Base-by-base conservation (phyloP, 2,888 invertebrate genomes). In the Tuberolachnus salignus region DNA sequence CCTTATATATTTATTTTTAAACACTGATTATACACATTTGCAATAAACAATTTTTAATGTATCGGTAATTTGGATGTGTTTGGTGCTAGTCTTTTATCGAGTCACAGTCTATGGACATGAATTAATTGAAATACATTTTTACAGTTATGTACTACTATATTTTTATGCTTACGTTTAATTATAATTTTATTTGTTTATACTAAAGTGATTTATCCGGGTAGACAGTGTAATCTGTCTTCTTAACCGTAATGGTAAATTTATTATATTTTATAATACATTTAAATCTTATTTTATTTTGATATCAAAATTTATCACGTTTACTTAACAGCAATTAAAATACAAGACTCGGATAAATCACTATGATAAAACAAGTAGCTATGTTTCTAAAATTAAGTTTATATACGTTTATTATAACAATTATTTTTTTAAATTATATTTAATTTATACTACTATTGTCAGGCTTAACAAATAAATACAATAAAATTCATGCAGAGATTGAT, bases 21-120 rank as follows among this genome's bases (percentile, higher is more conserved):
- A 66, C 75, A 75, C 57, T 46, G 61, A 61, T 49, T 64, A 67
- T 55, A 26, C 57, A 46, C 16, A 57, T 57, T 49, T 67, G 26
- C 55, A 67, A 67, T 49, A 67, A 75, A 67, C 44, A 66, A 19
- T 26, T 55, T 49, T 23, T 49, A 19, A 57, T 67, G 34, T 66
- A 75, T 21, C 21, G 55, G 42, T 53, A 64, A 44, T 51, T 63
- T 61, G 14, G 51, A 42, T 53, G 66, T 75, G 66, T 67, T 66
- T 75, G 75, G 75, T 75, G 75, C 75, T 75, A 75, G 75, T 75
- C 75, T 67, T 67, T 75, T 46, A 67, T 75, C 57, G 46, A 75
- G 66, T 75, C 75, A 75, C 75, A 46, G 66, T 67, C 46, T 53
- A 23, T 16, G 34, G n/a, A 74, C n/a, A 53, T n/a, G 34, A 46